Evolutionary conservation across 2,888 invertebrate genomes (phyloP).

Genomic region (Xestoiulus laeticollis): DNA sequence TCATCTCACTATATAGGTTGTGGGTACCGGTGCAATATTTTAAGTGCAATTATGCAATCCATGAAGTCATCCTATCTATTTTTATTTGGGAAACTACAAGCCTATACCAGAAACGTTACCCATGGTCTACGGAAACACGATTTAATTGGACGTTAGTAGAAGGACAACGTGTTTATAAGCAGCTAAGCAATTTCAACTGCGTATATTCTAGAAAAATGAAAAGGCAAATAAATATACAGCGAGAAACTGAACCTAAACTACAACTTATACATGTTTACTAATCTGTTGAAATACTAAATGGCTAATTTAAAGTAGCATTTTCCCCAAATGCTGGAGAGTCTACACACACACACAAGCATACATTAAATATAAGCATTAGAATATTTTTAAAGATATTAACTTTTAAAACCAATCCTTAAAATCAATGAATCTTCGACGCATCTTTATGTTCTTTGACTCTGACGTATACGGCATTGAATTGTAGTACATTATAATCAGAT

Average conservation of each 20-base stretch:
- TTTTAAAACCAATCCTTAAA: too few species aligned
- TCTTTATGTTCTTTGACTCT: too few species aligned
- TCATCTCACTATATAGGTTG: neutral
- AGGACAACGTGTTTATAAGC: conserved; percentile 4
- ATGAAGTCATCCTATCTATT: neutral
- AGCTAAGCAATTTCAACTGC: neutral
- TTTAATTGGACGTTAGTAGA: neutral
- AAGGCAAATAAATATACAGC: neutral
- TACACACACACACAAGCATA: too few species aligned
- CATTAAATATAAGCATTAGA: too few species aligned
- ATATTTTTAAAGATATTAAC: too few species aligned
- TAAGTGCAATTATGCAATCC: neutral
- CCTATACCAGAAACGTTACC: neutral
- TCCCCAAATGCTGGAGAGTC: too few species aligned
- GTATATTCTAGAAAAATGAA: neutral
- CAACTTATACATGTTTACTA: neutral
- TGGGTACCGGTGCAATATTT: neutral
- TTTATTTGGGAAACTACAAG: neutral
- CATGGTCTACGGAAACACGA: neutral
- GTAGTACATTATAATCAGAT: too few species aligned
- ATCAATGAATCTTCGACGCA: too few species aligned
- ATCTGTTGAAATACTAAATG: too few species aligned
- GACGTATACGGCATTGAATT: too few species aligned
- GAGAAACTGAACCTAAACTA: neutral
- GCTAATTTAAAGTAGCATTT: too few species aligned